Evolutionary conservation across 2,113 vertebrate species (phyloP), one percentile per base, ranked within the genome.

Genomic region (Apeltes quadracus): DNA sequence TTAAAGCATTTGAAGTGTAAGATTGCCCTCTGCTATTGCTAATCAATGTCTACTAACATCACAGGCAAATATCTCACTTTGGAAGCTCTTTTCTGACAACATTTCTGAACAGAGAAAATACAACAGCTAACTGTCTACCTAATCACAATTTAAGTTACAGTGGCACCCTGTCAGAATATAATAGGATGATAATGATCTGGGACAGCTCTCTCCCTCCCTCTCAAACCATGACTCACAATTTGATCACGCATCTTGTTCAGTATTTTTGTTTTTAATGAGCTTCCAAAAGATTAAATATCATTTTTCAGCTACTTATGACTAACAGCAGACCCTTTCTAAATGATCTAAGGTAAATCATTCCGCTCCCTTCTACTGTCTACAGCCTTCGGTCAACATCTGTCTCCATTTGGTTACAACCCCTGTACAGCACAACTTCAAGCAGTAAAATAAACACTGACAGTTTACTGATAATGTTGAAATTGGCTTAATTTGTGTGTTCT

Each of bases 371-470:
- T 71, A 66, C 55, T 75, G 53, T 83, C 64, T 67, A 43, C 32
- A 66, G 67, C 83, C 66, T 81, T 66, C 63, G 72, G 23, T 79
- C 63, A 38, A 65, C 81, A 85, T 86, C 73, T 77, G 56, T 82
- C 76, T 78, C 34, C 54, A 43, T 82, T 87, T 85, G 86, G 81
- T 84, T 82, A 84, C 75, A 71, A 84, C 54, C 65, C 82, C 76
- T 90, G 83, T 86, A 86, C 88, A 87, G 89, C 75, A 88, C 87
- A 87, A 84, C 72, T 79, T 76, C 81, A 79, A 79, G 83, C 79
- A 75, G 86, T 72, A 46, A 84, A 88, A 89, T 78, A 88, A 91
- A 87, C 72, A 55, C 78, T 69, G 75, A 86, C 62, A 46, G 57
- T 83, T 90, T 80, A 88, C 72, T 77, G 72, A 85, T 61, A 61